These are phyloP conservation scores for Dryococelus australis DNA, from an alignment of 2,888 invertebrate genomes.

Conservation along the genomic window DNA sequence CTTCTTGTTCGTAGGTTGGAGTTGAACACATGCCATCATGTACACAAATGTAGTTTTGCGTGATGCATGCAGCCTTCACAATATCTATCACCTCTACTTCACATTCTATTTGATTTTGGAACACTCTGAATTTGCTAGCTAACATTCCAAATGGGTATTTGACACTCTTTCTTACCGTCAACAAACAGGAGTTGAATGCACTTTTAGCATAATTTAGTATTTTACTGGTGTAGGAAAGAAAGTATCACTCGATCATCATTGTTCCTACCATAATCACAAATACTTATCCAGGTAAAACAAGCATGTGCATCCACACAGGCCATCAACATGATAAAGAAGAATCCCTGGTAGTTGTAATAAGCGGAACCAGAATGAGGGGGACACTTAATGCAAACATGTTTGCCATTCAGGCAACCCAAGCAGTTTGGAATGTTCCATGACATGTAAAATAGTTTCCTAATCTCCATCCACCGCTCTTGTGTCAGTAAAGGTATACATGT, in stretches of 20 bases:
- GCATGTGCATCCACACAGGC: not conserved
- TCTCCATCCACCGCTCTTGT: not conserved
- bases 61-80: not conserved
- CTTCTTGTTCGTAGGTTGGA: not conserved
- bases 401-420: not conserved
- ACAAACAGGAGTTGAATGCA: not conserved
- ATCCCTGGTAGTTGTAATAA: not conserved
- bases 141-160: not conserved
- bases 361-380: not conserved
- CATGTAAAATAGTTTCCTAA: not conserved
- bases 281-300: not conserved
- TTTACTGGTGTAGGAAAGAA: not conserved
- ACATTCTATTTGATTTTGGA: not conserved
- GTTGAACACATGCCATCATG: not conserved
- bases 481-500: not conserved
- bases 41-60: not conserved
- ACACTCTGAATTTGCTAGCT: not conserved
- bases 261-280: not conserved
- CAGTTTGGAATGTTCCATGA: not conserved
- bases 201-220: not conserved
- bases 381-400: not conserved
- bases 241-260: not conserved
- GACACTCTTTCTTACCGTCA: not conserved
- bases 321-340: not conserved
- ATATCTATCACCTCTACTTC: not conserved